Percentiles rank a stretch among this genome's conserved stretches.
Evolutionary conservation across 2,797 vertebrate genomes (phyloP).

Genomic region (Oceanodroma leucorhoa): DNA sequence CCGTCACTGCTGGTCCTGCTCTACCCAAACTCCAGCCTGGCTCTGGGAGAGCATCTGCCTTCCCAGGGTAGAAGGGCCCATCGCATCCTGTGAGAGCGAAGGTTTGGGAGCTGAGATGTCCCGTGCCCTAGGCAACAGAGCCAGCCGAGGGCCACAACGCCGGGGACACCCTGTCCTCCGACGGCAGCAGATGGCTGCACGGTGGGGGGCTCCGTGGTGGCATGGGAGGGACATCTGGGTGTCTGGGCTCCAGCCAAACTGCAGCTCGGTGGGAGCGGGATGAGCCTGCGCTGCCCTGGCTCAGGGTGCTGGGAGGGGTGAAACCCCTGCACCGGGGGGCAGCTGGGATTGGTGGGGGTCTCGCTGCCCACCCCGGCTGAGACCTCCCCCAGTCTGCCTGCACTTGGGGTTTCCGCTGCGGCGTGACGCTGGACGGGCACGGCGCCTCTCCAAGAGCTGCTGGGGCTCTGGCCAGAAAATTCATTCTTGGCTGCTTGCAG

Average conservation of each 20-base stretch:
- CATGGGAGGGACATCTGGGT: neutral
- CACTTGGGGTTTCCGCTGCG: neutral
- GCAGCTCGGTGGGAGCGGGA: neutral
- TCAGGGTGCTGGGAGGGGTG: neutral
- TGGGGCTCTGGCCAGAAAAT: conserved; percentile 51
- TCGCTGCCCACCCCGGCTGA: neutral
- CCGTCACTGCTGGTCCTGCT: neutral
- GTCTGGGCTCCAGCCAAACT: conserved; percentile 13
- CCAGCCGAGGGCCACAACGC: accelerated
- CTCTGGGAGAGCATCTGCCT: neutral
- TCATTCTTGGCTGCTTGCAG: conserved; percentile 47
- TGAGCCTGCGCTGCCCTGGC: neutral
- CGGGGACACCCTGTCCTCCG: neutral
- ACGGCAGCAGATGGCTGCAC: neutral
- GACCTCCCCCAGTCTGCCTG: neutral
- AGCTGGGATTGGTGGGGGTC: neutral
- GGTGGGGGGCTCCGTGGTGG: neutral
- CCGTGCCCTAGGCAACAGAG: neutral
- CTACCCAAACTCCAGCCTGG: neutral
- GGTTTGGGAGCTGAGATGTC: neutral
- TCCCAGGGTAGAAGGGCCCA: neutral
- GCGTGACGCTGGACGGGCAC: neutral
- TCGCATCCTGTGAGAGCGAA: neutral
- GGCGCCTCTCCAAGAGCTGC: conserved; percentile 20
- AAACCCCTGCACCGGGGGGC: accelerated